A percentile compares a stretch with the other conserved stretches of the same genome.
Evolutionary conservation across 2,888 invertebrate species (phyloP).

Genomic region (Lomographa bimaculata): DNA sequence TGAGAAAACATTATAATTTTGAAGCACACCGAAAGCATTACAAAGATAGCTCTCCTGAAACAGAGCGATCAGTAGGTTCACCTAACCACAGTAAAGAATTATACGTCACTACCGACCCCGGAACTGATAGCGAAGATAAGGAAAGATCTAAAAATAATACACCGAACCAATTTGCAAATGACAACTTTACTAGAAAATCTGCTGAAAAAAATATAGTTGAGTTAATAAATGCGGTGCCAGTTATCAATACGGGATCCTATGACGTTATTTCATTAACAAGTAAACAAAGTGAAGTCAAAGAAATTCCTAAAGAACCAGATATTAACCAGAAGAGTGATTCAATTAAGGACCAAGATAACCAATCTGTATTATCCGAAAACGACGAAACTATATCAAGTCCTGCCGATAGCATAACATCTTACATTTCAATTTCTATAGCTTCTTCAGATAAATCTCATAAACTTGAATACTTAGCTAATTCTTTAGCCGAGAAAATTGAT

Average conservation of each 20-base stretch:
- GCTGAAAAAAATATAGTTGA: conserved; percentile 58
- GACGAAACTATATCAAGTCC: conserved; percentile 76
- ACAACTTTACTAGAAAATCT: conserved; percentile 64
- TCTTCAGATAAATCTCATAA: conserved; percentile 79
- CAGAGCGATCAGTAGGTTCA: conserved; percentile 63
- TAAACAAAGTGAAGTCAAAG: conserved; percentile 42
- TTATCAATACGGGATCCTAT: conserved; percentile 48
- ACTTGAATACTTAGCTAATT: conserved; percentile 77
- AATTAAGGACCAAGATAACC: conserved; percentile 54
- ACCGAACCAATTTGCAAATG: conserved; percentile 73
- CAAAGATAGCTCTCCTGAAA: conserved; percentile 77
- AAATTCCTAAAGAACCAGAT: conserved; percentile 32
- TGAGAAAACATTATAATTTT: conserved; percentile 81
- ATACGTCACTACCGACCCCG: conserved; percentile 67
- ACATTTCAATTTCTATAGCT: conserved; percentile 77
- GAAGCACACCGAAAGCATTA: conserved; percentile 72
- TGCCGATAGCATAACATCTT: conserved; percentile 79
- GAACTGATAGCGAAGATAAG: conserved; percentile 65
- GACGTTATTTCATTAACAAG: conserved; percentile 59
- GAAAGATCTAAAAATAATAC: conserved; percentile 70
- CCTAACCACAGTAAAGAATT: conserved; percentile 66
- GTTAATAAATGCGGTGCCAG: conserved; percentile 37
- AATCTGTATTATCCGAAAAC: conserved; percentile 74
- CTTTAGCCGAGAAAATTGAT: conserved; percentile 79
- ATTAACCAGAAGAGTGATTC: conserved; percentile 30